Base-by-base conservation (phyloP, 2,113 vertebrate genomes). In the Heterochromis multidens region DNA sequence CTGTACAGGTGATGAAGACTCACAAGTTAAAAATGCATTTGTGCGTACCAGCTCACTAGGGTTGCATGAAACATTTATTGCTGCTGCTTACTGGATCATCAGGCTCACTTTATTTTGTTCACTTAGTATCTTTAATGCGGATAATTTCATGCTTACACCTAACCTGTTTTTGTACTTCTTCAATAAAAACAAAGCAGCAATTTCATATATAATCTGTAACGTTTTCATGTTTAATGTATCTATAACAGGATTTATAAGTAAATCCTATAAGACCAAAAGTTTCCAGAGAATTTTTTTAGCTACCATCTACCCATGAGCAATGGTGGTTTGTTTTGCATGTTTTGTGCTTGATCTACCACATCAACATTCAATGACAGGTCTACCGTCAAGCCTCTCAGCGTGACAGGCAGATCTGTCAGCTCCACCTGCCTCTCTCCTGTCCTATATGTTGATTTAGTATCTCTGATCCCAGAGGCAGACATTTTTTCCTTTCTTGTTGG, bases 391-490 rank as follows among this genome's bases (percentile, higher is more conserved):
- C 21, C 56, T 89, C 65, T 87, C 63, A 65, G 81, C 56, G 2
- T 86, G 83, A 88, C 19, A 46, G 79, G 90, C 46, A 56, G 85
- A 57, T 85, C 84, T 88, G 93, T 93, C 91, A 90, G 62, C 82
- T 77, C 77, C 91, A 93, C 86, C 91, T 93, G 92, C 81, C 77
- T 86, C 82, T 57, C 83, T 78, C 54, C 63, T 52, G 46, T 82
- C 33, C 81, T 37, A 49, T 79, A 77, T 60, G 60, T 61, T 90
- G 88, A 91, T 92, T 86, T 91, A 92, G 33, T 74, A 86, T 86
- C 46, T 83, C 59, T 1, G 9, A 46, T 29, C 70, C 80, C 76
- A 7, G 81, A 82, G 43, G 90, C 63, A 91, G 91, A 89, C 86
- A 52, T 91, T 88, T 90, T 93, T 65, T 65, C 77, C 58, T 82